Evolutionary conservation across 2,113 vertebrate genomes (phyloP).

Genomic region (Oxyruncus cristatus): DNA sequence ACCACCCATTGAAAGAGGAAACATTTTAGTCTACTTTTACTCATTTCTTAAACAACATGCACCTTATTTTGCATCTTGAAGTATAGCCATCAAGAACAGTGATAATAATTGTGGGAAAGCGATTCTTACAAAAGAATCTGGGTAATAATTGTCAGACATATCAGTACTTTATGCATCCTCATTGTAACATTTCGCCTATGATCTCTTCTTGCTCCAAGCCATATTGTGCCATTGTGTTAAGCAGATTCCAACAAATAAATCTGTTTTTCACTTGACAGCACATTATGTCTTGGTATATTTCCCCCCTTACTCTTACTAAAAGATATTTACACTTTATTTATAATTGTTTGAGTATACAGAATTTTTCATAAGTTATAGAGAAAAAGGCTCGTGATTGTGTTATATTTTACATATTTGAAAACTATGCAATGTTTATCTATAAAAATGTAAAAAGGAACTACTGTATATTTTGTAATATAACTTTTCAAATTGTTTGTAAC

Average conservation of each 20-base stretch:
- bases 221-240: neutral
- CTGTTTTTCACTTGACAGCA: neutral
- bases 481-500: constrained; percentile 41
- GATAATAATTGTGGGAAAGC: neutral
- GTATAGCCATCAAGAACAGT: neutral
- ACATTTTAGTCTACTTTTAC: neutral
- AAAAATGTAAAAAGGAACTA: constrained; percentile 53
- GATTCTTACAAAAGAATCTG: neutral
- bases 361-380: constrained; percentile 65
- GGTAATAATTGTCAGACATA: neutral
- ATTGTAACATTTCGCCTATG: neutral
- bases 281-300: neutral
- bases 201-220: neutral
- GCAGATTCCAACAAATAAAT: neutral
- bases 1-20: neutral
- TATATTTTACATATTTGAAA: constrained; percentile 52
- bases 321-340: constrained; percentile 61
- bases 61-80: neutral
- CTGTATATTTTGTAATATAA: constrained; percentile 69
- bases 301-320: neutral
- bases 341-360: constrained; percentile 66
- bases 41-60: neutral
- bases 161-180: neutral
- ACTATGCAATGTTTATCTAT: constrained; percentile 53
- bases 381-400: constrained; percentile 4